These are phyloP conservation scores for Thalassophryne amazonica DNA, from an alignment of 2,797 vertebrate species.

Conservation along the genomic window DNA sequence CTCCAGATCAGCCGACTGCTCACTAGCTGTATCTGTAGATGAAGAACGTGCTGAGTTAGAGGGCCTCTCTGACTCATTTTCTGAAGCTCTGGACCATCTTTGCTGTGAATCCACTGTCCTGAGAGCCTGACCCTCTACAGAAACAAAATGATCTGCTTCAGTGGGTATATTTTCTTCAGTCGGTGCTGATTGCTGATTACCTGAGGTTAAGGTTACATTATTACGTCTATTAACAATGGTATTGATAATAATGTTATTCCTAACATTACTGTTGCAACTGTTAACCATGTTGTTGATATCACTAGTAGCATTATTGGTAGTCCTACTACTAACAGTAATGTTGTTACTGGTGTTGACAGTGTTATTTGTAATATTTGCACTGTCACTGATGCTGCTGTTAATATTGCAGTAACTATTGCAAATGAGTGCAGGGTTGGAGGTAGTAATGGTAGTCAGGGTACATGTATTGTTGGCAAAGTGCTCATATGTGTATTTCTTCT, in stretches of 20 bases:
- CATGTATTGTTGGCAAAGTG: slow-evolving; percentile 69
- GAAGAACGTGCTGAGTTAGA: slow-evolving; percentile 82
- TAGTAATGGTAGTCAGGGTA: slow-evolving; percentile 54
- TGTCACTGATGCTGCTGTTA: slow-evolving; percentile 42
- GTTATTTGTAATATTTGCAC: slow-evolving; percentile 36
- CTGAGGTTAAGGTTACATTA: slow-evolving; percentile 72
- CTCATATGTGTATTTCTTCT: slow-evolving; percentile 84
- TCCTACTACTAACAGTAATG: slow-evolving; percentile 42
- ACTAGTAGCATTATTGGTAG: slow-evolving; percentile 35
- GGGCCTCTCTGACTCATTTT: slow-evolving; percentile 61
- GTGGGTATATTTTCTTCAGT: slow-evolving; percentile 47
- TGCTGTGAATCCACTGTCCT: slow-evolving; percentile 46
- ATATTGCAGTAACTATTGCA: slow-evolving; percentile 58
- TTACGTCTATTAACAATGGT: slow-evolving; percentile 58
- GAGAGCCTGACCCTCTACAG: slow-evolving; percentile 43
- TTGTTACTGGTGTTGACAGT: slow-evolving; percentile 51
- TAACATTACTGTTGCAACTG: slow-evolving; percentile 48
- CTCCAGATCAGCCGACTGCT: slow-evolving; percentile 81
- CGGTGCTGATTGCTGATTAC: slow-evolving; percentile 63
- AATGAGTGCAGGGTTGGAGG: slow-evolving; percentile 56
- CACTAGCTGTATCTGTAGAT: slow-evolving; percentile 88
- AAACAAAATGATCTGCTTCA: slow-evolving; percentile 50
- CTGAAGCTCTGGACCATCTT: slow-evolving; percentile 45
- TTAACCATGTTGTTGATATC: slow-evolving; percentile 30
- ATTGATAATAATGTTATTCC: slow-evolving; percentile 54